Conservation (phyloP, 2,888 invertebrate genomes). For the Hypomecis atomaria region DNA sequence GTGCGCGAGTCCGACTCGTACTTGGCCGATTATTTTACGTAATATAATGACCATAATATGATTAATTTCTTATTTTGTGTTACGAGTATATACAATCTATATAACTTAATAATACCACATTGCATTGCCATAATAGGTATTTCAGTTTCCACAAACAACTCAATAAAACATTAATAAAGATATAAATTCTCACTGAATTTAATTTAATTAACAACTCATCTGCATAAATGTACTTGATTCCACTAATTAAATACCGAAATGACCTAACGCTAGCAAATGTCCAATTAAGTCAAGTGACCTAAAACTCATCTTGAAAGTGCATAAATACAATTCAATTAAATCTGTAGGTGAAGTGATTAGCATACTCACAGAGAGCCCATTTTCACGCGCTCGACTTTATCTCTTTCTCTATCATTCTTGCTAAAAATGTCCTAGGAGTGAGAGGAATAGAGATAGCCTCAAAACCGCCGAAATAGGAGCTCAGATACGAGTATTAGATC, state of each 20-base stretch:
- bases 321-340: conserved; percentile 20
- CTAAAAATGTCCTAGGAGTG: not conserved
- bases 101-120: not conserved
- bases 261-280: conserved; percentile 19
- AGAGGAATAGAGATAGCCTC: not conserved
- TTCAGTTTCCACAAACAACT: not conserved
- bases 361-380: conserved; percentile 31
- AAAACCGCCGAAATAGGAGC: conserved; percentile 3
- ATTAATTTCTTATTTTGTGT: too few species aligned
- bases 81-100: too few species aligned
- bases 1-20: too few species aligned
- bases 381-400: conserved; percentile 3
- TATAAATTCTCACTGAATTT: conserved; percentile 14
- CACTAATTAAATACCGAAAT: conserved; percentile 21
- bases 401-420: not conserved
- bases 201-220: conserved; percentile 18
- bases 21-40: too few species aligned
- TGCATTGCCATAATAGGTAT: not conserved
- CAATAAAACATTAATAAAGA: conserved; percentile 14
- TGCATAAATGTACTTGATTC: conserved; percentile 7
- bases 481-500: conserved; percentile 39
- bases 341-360: conserved; percentile 42
- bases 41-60: too few species aligned
- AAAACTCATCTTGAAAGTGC: conserved; percentile 20
- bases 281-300: conserved; percentile 18